These are phyloP conservation scores for Phymorhynchus buccinoides DNA, from an alignment of 1,140 invertebrate species.

Conservation along the genomic window DNA sequence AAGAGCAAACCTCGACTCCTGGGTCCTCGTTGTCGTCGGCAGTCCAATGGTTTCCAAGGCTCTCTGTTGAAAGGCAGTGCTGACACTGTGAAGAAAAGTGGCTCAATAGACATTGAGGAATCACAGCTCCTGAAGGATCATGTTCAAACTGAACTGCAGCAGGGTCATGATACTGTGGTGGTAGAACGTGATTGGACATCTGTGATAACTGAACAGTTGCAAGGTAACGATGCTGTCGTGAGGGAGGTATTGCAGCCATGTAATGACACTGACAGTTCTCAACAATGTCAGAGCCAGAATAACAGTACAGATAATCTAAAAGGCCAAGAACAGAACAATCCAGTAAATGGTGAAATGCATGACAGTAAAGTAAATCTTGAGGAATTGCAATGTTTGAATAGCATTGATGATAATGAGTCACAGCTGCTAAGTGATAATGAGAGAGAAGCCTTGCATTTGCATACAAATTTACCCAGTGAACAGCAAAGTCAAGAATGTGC, in stretches of 20 bases:
- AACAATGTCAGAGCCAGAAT: too few species aligned
- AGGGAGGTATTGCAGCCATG: too few species aligned
- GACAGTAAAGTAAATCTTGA: background rate
- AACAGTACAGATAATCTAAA: background rate
- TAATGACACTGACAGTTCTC: too few species aligned
- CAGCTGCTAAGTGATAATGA: too few species aligned
- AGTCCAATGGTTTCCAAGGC: background rate
- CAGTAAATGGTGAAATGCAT: background rate
- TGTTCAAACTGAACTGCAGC: too few species aligned
- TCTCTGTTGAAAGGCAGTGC: background rate
- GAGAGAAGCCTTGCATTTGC: too few species aligned
- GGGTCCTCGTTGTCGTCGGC: background rate
- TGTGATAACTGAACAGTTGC: background rate
- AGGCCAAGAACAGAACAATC: background rate
- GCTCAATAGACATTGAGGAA: background rate
- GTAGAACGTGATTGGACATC: too few species aligned
- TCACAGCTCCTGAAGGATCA: background rate
- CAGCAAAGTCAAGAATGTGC: too few species aligned
- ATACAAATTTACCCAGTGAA: too few species aligned
- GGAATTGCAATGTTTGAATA: background rate
- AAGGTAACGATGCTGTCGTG: too few species aligned
- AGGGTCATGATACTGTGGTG: too few species aligned
- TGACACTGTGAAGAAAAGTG: background rate
- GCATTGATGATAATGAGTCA: background rate
- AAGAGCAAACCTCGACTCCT: background rate